Evolutionary conservation across 37 sponge, comb jelly and placozoan genomes (phyloP), one percentile per base, ranked within the genome.

Genomic region (Mnemiopsis leidyi): DNA sequence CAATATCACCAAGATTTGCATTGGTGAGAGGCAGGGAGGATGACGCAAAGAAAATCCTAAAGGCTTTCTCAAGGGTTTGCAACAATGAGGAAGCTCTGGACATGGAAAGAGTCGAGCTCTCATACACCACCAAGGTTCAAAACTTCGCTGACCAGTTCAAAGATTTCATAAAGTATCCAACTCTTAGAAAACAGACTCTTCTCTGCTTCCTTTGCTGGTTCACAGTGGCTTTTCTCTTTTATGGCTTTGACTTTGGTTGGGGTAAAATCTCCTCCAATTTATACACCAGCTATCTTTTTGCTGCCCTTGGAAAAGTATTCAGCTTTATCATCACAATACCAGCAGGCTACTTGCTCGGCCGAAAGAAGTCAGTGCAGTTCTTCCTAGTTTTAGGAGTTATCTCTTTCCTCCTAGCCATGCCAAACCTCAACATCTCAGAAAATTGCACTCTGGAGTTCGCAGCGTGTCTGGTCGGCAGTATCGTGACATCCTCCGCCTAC

Each of bases 401-500:
- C 7, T 71, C n/a, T 24, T 29, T 29, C 75, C 20, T 71, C 75
- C 5, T 71, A 18, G 75, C 75, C 75, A 71, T 71, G 75, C 7
- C 75, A 71, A 24, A 71, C 75, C 3, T 71, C n/a, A 5, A 29
- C n/a, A 29, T 71, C 30, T 7, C 30, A 28, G 75, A 71, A 28
- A 18, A 71, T 7, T 71, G 75, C n/a, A 29, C 75, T 2, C 30
- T 71, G 75, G 75, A 71, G 30, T 71, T 29, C 20, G 75, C 30
- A 28, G 75, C 75, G 30, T 71, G 75, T 18, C 30, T 71, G 75
- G 30, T 71, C 5, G 75, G 75, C 75, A 71, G 75, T 18, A 71
- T 71, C 2, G 75, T n/a, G 3, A 28, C 30, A 13, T 71, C 75
- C 30, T n/a, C 75, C 5, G 75, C 75, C 26, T 71, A 29, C 20